These are phyloP conservation scores for Thryonomys swinderianus DNA, from an alignment of 2,113 vertebrate genomes.

Conservation along the genomic window DNA sequence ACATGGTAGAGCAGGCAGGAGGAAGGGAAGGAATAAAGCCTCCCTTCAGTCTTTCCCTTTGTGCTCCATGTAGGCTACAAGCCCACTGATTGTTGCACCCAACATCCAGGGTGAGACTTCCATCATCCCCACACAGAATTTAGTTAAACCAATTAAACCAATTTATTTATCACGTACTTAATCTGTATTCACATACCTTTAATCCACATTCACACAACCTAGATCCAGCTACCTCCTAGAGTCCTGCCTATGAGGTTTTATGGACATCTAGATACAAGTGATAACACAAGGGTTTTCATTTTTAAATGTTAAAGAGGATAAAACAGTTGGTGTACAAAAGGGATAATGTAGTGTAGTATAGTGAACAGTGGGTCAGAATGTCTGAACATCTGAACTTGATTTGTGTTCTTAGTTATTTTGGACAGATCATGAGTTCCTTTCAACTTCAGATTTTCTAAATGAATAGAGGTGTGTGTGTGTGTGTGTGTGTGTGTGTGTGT, in stretches of 20 bases:
- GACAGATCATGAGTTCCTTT: neutral
- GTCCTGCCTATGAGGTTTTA: neutral
- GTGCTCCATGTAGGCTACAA: neutral
- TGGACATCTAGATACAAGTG: neutral
- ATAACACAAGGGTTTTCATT: conserved; percentile 12
- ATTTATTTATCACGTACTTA: neutral
- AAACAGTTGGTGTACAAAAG: neutral
- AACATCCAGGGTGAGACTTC: neutral
- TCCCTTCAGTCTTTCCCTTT: neutral
- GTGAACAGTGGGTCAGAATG: neutral
- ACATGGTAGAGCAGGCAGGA: neutral
- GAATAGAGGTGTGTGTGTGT: neutral
- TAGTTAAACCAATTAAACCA: neutral
- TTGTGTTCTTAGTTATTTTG: conserved; percentile 20
- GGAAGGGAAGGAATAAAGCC: neutral
- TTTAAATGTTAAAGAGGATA: neutral
- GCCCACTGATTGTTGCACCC: neutral
- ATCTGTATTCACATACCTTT: neutral
- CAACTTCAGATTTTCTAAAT: neutral
- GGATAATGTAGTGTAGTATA: neutral
- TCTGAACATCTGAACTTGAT: neutral
- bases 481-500: no score
- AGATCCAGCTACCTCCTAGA: neutral
- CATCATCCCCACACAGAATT: neutral
- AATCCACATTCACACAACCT: neutral